phyloP scores from a whole-genome alignment of 1,140 invertebrate species.

The Cryptotermes secundus region DNA sequence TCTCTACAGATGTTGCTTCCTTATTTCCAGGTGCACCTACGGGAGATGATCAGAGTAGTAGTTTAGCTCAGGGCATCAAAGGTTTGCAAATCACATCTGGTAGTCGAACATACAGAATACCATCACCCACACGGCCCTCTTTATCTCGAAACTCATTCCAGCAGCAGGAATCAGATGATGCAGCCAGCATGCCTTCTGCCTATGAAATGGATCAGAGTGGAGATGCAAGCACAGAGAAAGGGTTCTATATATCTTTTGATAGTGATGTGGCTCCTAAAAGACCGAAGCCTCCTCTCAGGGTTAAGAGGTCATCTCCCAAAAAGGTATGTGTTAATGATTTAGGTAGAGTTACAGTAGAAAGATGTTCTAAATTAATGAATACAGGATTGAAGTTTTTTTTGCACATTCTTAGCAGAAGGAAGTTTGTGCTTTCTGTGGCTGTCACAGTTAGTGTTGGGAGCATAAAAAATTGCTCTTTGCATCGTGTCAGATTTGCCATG shows the following conservation, averaged over 20 bases:
- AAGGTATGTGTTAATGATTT: slow-evolving; percentile 56
- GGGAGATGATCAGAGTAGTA: slow-evolving; percentile 9
- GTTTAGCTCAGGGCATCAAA: slow-evolving; percentile 60
- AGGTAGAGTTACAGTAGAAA: background rate
- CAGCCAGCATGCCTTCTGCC: background rate
- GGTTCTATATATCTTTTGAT: slow-evolving; percentile 95
- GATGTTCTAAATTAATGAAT: no score
- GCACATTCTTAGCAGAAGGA: no score
- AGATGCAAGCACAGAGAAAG: slow-evolving; percentile 54
- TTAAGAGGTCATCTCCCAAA: slow-evolving; percentile 73
- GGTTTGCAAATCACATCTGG: slow-evolving; percentile 81
- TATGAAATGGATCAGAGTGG: background rate
- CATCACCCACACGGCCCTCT: slow-evolving; percentile 74
- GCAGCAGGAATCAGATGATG: slow-evolving; percentile 44
- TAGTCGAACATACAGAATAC: slow-evolving; percentile 82
- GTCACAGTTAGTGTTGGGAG: no score
- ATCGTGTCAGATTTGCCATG: no score
- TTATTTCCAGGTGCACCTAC: slow-evolving; percentile 17
- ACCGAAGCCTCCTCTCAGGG: slow-evolving; percentile 80
- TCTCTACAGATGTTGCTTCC: background rate
- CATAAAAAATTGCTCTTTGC: no score
- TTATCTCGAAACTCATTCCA: slow-evolving; percentile 72
- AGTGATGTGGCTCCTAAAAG: slow-evolving; percentile 77
- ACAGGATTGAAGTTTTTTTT: no score
- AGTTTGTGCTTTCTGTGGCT: no score